phyloP scores from a whole-genome alignment of 2,113 vertebrate genomes.

The Phylloscopus whistleri region DNA sequence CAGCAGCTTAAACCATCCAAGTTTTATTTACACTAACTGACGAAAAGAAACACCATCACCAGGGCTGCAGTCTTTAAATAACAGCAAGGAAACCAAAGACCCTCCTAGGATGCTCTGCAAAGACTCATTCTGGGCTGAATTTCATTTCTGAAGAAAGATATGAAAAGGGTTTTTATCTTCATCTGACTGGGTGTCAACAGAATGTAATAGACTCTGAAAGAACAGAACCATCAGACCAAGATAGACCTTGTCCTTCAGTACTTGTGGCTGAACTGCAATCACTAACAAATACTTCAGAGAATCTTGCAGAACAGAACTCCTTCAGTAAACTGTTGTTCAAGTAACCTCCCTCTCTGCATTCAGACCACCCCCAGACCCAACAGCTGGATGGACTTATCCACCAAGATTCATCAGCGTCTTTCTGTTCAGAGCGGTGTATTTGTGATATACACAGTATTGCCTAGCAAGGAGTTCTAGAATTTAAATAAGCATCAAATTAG shows the following conservation, averaged over 20 bases:
- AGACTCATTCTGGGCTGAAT: not conserved
- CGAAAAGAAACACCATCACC: not conserved
- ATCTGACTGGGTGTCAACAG: not conserved
- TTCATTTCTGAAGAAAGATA: not conserved
- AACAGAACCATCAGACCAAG: not conserved
- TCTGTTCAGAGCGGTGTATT: not conserved
- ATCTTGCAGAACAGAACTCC: not conserved
- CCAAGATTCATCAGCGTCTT: not conserved
- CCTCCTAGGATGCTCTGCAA: not conserved
- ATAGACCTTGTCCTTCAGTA: not conserved
- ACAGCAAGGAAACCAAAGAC: not conserved
- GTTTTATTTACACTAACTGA: not conserved
- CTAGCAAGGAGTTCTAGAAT: not conserved
- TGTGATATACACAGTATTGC: accelerated
- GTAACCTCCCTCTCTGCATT: not conserved
- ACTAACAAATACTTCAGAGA: not conserved
- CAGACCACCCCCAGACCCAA: not conserved
- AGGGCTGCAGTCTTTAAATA: not conserved
- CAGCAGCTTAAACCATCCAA: not conserved
- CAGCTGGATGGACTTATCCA: not conserved
- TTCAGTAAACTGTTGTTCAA: not conserved
- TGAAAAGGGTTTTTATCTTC: not conserved
- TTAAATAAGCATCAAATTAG: not conserved
- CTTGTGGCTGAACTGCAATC: not conserved
- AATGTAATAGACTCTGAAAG: not conserved